Base-by-base conservation (phyloP, 2,888 invertebrate genomes). In the Acrocyrtus sp. region DNA sequence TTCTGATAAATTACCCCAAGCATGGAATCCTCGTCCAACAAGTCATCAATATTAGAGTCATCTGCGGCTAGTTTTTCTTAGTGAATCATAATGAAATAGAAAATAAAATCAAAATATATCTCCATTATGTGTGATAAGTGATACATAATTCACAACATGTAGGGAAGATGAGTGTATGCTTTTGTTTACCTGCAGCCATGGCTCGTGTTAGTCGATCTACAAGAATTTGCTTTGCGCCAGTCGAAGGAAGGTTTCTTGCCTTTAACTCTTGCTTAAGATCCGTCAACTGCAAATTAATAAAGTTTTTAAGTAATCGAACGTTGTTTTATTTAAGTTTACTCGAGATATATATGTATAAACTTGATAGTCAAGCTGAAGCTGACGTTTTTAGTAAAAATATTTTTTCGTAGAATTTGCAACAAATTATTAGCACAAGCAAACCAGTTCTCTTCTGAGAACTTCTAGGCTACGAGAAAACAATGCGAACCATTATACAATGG, bases 11-110 rank as follows among this genome's bases (percentile, higher is more conserved):
- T 51, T 70, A 72, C 76, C 12, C 60, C 77, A 6, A 77, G 70
- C 72, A 77, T 65, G 4, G 77, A 77, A 54, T 77, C 75, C 70
- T 77, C 77, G 34, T 77, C 77, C 43, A 70, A 57, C 21, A 70
- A 50, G 21, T 70, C 69, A 22, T 70, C 69, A 48, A 75, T 67
- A 39, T 66, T 73, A 19, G 77, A 70, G 27, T 77, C 77, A 41
- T 77, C 77, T 6, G 45, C 61, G 2, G 69, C 54, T 6, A 69
- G 4, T 51, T 70, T 70, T 51, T 70, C 69, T 58, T n/a, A n/a
- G n/a, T n/a, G n/a, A n/a, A n/a, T n/a, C n/a, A n/a, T n/a, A n/a
- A 45, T 47, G 21, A 29, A 6, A 61, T n/a, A 21, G 3, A 53
- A 34, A 21, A 62, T 21, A 27, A 19, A 21, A 1, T 27, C 2